Evolutionary conservation across 2,113 vertebrate genomes (phyloP).

Genomic region (Macquaria ambigua): DNA sequence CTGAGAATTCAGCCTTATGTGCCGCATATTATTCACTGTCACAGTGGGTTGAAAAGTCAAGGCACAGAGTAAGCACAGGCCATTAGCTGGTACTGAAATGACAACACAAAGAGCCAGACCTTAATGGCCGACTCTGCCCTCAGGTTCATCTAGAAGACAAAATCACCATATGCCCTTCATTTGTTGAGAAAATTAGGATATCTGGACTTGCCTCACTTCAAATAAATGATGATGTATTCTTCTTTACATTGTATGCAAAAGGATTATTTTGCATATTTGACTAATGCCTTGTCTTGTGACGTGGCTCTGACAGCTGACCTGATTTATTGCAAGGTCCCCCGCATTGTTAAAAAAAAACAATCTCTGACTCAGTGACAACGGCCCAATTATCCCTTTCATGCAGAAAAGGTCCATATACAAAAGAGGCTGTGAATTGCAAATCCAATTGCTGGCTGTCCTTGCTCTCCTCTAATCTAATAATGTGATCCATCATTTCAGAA

Average conservation of each 20-base stretch:
- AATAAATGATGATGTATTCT: conserved; percentile 66
- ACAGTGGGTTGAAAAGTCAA: conserved; percentile 66
- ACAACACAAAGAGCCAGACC: conserved; percentile 63
- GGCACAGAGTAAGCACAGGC: conserved; percentile 65
- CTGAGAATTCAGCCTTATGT: conserved; percentile 47
- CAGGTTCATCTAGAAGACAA: conserved; percentile 44
- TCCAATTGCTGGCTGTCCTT: conserved; percentile 64
- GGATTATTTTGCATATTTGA: conserved; percentile 66
- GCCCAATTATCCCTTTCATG: conserved; percentile 80
- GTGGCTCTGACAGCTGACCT: conserved; percentile 71
- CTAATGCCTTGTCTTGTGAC: conserved; percentile 73
- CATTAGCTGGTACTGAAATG: conserved; percentile 67
- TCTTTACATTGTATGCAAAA: conserved; percentile 61
- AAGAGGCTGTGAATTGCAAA: conserved; percentile 79
- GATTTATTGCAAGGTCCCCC: conserved; percentile 77
- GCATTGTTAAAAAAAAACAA: conserved; percentile 73
- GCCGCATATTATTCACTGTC: conserved; percentile 63
- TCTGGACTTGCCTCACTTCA: conserved; percentile 27
- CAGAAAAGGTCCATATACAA: conserved; percentile 71
- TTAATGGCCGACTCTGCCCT: conserved; percentile 45
- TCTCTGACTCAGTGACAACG: conserved; percentile 73
- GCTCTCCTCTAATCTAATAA: conserved; percentile 78
- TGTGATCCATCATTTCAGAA: conserved; percentile 80
- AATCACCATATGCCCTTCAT: conserved; percentile 68
- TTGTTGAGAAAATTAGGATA: conserved; percentile 51